phyloP scores from a whole-genome alignment of 2,888 invertebrate genomes.

The Tetragonula carbonaria region DNA sequence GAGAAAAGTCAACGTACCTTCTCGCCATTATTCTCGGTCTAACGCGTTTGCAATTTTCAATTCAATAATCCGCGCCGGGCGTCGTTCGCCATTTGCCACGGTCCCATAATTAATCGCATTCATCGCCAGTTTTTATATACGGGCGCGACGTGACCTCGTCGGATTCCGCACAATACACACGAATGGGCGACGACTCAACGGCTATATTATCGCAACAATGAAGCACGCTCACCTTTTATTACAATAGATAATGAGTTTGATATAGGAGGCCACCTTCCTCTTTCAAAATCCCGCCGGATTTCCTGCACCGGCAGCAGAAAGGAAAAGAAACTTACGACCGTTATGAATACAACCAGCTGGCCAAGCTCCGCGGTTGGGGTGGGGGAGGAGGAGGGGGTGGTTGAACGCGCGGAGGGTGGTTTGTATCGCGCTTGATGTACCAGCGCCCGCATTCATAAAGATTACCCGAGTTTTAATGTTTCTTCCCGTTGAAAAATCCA shows the following conservation, averaged over 20 bases:
- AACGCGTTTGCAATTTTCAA: conserved; percentile 52
- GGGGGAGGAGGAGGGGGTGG: background rate
- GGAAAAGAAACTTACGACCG: conserved; percentile 58
- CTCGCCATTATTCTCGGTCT: conserved; percentile 4
- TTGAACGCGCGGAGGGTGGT: background rate
- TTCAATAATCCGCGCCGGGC: conserved; percentile 38
- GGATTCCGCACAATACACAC: conserved; percentile 57
- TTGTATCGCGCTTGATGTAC: conserved; percentile 55
- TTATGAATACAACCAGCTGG: conserved; percentile 56
- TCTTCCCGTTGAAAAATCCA: conserved; percentile 37
- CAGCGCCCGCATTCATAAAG: conserved; percentile 50
- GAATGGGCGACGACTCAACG: conserved; percentile 47
- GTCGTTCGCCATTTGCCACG: conserved; percentile 35
- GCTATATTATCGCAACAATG: conserved; percentile 61
- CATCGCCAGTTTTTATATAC: conserved; percentile 42
- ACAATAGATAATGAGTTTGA: conserved; percentile 65
- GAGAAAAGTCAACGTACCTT: conserved; percentile 9
- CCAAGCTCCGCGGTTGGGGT: background rate
- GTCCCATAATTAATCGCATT: conserved; percentile 59
- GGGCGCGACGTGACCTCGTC: conserved; percentile 52
- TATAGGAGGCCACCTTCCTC: conserved; percentile 53
- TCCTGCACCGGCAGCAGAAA: conserved; percentile 46
- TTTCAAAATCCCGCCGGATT: conserved; percentile 59
- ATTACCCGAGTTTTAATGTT: conserved; percentile 59
- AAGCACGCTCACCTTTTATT: conserved; percentile 58